Conservation (phyloP, 2,113 vertebrate genomes). For the Myiozetetes cayanensis region DNA sequence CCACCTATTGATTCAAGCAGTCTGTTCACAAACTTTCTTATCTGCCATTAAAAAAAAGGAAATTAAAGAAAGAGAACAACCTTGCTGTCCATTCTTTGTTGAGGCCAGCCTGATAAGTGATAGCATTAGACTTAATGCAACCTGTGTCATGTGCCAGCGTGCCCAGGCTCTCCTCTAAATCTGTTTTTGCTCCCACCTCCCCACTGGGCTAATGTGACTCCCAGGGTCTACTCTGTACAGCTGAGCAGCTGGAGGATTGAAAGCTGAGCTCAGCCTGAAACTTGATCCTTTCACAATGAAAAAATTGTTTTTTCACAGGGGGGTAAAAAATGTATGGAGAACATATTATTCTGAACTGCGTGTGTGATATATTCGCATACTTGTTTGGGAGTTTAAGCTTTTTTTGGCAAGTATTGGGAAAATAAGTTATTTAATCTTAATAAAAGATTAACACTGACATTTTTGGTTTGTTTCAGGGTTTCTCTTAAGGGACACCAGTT, state of each 20-base stretch:
- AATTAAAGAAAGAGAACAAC: neutral
- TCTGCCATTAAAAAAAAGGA: neutral
- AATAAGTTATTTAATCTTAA: neutral
- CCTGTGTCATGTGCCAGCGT: neutral
- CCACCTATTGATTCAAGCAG: neutral
- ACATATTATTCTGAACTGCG: neutral
- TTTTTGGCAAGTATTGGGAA: neutral
- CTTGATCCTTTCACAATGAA: neutral
- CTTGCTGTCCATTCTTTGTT: neutral
- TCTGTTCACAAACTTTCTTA: neutral
- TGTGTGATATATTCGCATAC: neutral
- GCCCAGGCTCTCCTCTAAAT: neutral
- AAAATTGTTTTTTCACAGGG: neutral
- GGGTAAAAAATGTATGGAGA: neutral
- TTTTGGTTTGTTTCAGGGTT: neutral
- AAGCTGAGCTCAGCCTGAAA: neutral
- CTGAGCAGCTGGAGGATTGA: neutral
- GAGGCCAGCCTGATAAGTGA: neutral
- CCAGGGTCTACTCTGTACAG: neutral
- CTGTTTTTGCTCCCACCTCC: neutral
- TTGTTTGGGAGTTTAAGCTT: accelerated
- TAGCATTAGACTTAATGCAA: accelerated
- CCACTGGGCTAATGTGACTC: neutral
- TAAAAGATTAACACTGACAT: neutral
- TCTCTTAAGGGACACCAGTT: neutral